A percentile compares a stretch with the other conserved stretches of the same genome.
Conservation (phyloP, 2,888 invertebrate genomes). For the Rhagophthalmus giganteus region DNA sequence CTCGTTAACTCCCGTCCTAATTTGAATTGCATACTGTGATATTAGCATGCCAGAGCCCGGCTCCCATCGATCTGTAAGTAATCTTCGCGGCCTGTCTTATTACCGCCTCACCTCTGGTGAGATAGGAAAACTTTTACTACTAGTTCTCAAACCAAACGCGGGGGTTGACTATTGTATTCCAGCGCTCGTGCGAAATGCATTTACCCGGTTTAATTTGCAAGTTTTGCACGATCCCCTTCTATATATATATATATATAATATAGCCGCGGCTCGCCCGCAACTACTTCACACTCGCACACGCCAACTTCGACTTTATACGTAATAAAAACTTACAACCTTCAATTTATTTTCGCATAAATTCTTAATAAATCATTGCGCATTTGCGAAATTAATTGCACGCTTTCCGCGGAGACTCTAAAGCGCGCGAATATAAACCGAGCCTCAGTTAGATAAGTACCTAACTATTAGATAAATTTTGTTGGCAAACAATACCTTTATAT, state of each 20-base stretch:
- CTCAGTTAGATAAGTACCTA: too few species aligned
- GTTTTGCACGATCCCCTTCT: constrained; percentile 14
- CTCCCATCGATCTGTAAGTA: constrained; percentile 49
- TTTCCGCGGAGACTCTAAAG: too few species aligned
- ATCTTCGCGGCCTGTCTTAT: constrained; percentile 44
- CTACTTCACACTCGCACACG: background rate
- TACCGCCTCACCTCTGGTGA: constrained; percentile 36
- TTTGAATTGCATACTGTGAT: constrained; percentile 53
- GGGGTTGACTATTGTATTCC: constrained; percentile 34
- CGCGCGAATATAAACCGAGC: too few species aligned
- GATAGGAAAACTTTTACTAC: constrained; percentile 39
- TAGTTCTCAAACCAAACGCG: constrained; percentile 36
- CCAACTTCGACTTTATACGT: background rate
- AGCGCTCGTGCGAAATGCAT: constrained; percentile 28
- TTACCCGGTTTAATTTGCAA: constrained; percentile 23
- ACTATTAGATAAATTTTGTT: too few species aligned
- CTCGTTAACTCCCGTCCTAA: constrained; percentile 50
- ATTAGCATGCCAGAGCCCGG: constrained; percentile 47
- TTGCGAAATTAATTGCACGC: background rate
- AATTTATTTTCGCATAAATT: background rate
- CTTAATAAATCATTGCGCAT: background rate
- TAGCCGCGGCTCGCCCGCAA: background rate
- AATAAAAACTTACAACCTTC: background rate
- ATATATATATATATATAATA: too few species aligned
- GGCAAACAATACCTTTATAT: too few species aligned